Evolutionary conservation across 2,888 invertebrate species (phyloP).

Genomic region (Phalera bucephala): DNA sequence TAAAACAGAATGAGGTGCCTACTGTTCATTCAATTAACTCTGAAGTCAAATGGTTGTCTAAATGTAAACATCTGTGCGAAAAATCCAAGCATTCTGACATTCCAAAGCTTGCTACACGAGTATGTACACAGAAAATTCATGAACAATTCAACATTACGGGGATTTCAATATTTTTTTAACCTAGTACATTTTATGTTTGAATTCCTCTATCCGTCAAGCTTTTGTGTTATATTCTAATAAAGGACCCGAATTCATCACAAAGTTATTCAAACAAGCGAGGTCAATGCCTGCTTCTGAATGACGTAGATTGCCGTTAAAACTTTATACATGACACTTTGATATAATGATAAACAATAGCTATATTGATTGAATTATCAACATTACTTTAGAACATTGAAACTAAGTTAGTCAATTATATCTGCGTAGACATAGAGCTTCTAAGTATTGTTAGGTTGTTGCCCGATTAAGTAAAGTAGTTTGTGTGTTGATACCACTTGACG

Average conservation of each 20-base stretch:
- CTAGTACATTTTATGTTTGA: neutral
- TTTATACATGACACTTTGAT: neutral
- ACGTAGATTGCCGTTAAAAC: constrained; percentile 1
- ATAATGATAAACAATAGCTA: neutral
- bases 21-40: no score
- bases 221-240: neutral
- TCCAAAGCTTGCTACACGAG: neutral
- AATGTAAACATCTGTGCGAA: no score
- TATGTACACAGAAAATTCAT: neutral
- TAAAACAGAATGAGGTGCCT: no score
- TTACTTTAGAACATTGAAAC: constrained; percentile 20
- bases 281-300: neutral
- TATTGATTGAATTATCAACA: neutral
- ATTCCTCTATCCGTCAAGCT: neutral
- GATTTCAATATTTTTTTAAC: no score
- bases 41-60: no score
- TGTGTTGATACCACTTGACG: no score
- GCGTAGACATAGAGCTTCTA: no score
- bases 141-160: neutral
- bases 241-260: neutral
- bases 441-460: constrained; percentile 22
- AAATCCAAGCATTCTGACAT: no score
- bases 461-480: no score
- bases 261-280: constrained; percentile 1
- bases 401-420: constrained; percentile 13